phyloP scores from a whole-genome alignment of 2,113 vertebrate genomes.

The Fregetta grallaria region DNA sequence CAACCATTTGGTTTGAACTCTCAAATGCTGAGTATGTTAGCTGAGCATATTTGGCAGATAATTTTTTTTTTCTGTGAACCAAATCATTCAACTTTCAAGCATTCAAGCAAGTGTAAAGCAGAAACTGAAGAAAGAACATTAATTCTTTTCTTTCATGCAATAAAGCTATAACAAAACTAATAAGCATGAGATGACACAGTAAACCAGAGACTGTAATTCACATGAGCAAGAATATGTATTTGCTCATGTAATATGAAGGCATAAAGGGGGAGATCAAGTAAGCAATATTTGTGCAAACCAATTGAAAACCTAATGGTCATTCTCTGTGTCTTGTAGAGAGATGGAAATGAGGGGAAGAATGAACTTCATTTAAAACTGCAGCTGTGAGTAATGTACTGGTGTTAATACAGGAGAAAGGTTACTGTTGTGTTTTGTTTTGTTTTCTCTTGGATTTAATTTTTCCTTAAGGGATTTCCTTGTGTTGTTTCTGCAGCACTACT shows the following conservation, averaged over 20 bases:
- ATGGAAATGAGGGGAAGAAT: background rate
- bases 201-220: background rate
- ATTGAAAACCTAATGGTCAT: background rate
- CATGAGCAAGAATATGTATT: background rate
- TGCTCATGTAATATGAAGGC: background rate
- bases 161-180: background rate
- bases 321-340: background rate
- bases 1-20: background rate
- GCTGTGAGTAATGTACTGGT: accelerated
- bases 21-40: background rate
- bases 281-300: background rate
- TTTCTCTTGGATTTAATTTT: background rate
- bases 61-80: background rate
- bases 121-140: background rate
- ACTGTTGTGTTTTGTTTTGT: background rate
- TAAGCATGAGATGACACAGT: background rate
- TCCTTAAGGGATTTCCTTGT: background rate
- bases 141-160: background rate
- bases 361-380: background rate
- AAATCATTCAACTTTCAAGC: background rate
- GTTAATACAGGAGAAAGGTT: background rate
- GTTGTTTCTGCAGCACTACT: accelerated
- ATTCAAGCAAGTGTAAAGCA: accelerated
- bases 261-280: background rate
- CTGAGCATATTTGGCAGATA: background rate